These are phyloP conservation scores for Pristionchus maxplancki DNA, from an alignment of 2,888 invertebrate genomes.

Conservation along the genomic window DNA sequence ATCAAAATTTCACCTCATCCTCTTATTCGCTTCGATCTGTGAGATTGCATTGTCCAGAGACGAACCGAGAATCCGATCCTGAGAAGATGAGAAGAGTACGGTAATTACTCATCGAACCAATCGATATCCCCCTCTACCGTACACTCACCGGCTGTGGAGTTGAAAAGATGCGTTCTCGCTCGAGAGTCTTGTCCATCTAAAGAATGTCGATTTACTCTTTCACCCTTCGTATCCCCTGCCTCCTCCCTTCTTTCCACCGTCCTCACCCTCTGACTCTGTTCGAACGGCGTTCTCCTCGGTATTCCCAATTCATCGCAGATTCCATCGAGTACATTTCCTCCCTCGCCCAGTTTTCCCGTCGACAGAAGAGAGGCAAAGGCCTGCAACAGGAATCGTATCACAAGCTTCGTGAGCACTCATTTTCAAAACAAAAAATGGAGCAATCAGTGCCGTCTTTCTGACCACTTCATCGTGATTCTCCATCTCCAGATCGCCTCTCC, in stretches of 20 bases:
- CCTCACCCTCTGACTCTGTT: slow-evolving; percentile 22
- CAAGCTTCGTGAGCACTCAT: neutral
- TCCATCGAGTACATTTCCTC: slow-evolving; percentile 22
- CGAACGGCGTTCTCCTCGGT: slow-evolving; percentile 52
- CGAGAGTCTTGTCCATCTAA: slow-evolving; percentile 20
- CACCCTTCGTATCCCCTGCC: too few species aligned
- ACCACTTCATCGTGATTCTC: slow-evolving; percentile 57
- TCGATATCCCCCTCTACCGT: neutral
- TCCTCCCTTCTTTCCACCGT: neutral
- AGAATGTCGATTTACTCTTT: neutral
- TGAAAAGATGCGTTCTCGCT: neutral
- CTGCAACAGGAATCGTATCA: neutral
- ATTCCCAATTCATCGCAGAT: slow-evolving; percentile 57
- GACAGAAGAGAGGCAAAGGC: slow-evolving; percentile 44
- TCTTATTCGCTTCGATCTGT: slow-evolving; percentile 43
- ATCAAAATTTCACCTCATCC: too few species aligned
- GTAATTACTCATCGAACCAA: neutral
- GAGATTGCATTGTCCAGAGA: slow-evolving; percentile 45
- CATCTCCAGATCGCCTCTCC: slow-evolving; percentile 55
- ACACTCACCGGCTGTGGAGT: slow-evolving; percentile 33
- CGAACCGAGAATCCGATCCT: slow-evolving; percentile 50
- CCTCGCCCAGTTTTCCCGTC: slow-evolving; percentile 37
- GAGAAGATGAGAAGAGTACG: neutral
- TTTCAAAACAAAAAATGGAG: too few species aligned
- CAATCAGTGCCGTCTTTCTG: neutral